phyloP scores from a whole-genome alignment of 23 tunicate species.

The Trididemnum nubilum region DNA sequence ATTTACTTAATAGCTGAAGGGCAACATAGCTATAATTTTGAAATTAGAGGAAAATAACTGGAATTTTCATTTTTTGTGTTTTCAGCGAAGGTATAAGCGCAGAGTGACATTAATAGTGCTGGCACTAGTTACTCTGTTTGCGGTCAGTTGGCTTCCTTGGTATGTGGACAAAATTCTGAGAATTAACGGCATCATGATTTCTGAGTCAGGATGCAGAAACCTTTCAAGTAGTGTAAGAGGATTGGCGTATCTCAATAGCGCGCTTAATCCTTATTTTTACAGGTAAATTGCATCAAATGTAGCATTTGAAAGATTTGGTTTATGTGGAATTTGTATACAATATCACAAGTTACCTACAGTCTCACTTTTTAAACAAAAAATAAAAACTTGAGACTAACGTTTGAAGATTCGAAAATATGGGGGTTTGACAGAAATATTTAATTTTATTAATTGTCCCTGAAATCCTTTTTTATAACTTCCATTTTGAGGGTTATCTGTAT shows the following conservation, averaged over 20 bases:
- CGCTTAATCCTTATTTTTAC: conserved; percentile 94
- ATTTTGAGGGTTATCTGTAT: too few species aligned
- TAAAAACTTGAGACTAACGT: too few species aligned
- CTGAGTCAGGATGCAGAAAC: conserved; percentile 31
- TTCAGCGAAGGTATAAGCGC: conserved; percentile 67
- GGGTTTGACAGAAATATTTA: too few species aligned
- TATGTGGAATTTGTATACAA: too few species aligned
- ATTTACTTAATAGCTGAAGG: too few species aligned
- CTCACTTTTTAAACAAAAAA: too few species aligned
- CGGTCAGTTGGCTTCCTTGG: conserved; percentile 87
- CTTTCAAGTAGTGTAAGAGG: conserved; percentile 43
- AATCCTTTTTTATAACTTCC: too few species aligned
- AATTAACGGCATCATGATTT: conserved; percentile 47
- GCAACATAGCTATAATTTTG: conserved; percentile 29
- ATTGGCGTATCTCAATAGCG: conserved; percentile 86
- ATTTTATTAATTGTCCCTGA: too few species aligned
- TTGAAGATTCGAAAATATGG: too few species aligned
- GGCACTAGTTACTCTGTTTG: conserved; percentile 65
- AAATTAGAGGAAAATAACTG: background rate
- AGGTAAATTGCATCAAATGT: conserved; percentile 63
- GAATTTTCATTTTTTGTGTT: background rate
- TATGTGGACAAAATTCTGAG: conserved; percentile 54
- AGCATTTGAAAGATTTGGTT: background rate
- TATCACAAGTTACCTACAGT: too few species aligned
- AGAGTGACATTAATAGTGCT: conserved; percentile 82